phyloP scores from a whole-genome alignment of 2,113 vertebrate genomes.

The Benitochromis conjunctus region DNA sequence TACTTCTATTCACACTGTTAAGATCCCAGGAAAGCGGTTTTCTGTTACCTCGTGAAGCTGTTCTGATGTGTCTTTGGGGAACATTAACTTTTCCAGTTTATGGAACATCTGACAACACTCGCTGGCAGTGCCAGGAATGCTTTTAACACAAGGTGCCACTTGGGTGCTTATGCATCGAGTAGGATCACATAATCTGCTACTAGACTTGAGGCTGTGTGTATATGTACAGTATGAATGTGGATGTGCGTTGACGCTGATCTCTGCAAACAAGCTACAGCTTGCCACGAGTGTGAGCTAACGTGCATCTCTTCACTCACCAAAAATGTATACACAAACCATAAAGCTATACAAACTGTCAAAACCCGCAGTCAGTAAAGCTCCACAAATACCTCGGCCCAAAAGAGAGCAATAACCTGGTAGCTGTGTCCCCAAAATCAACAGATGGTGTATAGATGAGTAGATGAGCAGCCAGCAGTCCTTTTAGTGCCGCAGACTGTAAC shows the following conservation, averaged over 20 bases:
- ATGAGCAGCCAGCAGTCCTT: slow-evolving; percentile 19
- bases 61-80: slow-evolving; percentile 16
- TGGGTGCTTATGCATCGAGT: slow-evolving; percentile 4
- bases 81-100: slow-evolving; percentile 41
- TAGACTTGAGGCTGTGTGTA: neutral
- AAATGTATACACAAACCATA: neutral
- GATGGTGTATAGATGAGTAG: slow-evolving; percentile 31
- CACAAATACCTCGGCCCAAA: neutral
- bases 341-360: neutral
- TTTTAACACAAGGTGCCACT: slow-evolving; percentile 36
- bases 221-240: neutral
- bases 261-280: slow-evolving; percentile 16
- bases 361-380: neutral
- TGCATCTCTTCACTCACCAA: neutral
- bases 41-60: neutral
- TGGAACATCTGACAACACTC: slow-evolving; percentile 35
- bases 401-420: slow-evolving; percentile 27
- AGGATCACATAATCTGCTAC: slow-evolving; percentile 19
- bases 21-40: neutral
- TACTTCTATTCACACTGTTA: neutral
- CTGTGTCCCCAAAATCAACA: slow-evolving; percentile 25
- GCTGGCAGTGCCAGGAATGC: neutral
- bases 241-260: neutral
- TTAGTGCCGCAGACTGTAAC: slow-evolving; percentile 23
- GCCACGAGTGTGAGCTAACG: neutral